phyloP scores from a whole-genome alignment of 2,888 invertebrate species.

The Rhorus exstirpatorius region DNA sequence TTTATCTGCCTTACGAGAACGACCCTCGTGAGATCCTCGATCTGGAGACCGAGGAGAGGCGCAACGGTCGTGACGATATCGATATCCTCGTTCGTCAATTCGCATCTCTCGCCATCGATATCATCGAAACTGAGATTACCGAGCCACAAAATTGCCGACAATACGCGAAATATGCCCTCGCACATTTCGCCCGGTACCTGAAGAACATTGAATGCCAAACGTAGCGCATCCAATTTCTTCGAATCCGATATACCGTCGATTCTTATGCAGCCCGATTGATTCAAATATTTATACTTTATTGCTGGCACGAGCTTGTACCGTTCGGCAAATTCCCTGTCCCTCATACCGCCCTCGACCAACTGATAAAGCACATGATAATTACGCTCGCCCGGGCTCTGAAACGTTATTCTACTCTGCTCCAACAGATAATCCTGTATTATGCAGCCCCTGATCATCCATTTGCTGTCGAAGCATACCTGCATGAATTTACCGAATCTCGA shows the following conservation, averaged over 20 bases:
- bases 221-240: slow-evolving; percentile 92
- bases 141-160: slow-evolving; percentile 96
- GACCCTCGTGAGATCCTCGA: slow-evolving; percentile 92
- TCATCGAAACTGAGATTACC: slow-evolving; percentile 95
- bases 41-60: slow-evolving; percentile 91
- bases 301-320: slow-evolving; percentile 92
- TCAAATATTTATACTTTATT: slow-evolving; percentile 93
- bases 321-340: slow-evolving; percentile 91
- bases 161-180: slow-evolving; percentile 95
- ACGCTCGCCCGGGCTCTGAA: slow-evolving; percentile 94
- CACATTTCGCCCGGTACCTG: slow-evolving; percentile 95
- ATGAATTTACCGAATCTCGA: slow-evolving; percentile 98
- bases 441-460: slow-evolving; percentile 96
- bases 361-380: slow-evolving; percentile 98
- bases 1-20: slow-evolving; percentile 94
- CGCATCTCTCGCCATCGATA: slow-evolving; percentile 94
- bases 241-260: slow-evolving; percentile 90
- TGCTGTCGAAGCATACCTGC: slow-evolving; percentile 96
- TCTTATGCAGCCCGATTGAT: slow-evolving; percentile 91
- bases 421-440: slow-evolving; percentile 96
- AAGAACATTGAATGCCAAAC: slow-evolving; percentile 95
- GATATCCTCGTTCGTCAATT: slow-evolving; percentile 90
- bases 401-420: slow-evolving; percentile 96
- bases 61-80: slow-evolving; percentile 92
- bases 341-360: slow-evolving; percentile 94